These are phyloP conservation scores for Sprattus sprattus DNA, from an alignment of 2,113 vertebrate genomes.

Conservation along the genomic window DNA sequence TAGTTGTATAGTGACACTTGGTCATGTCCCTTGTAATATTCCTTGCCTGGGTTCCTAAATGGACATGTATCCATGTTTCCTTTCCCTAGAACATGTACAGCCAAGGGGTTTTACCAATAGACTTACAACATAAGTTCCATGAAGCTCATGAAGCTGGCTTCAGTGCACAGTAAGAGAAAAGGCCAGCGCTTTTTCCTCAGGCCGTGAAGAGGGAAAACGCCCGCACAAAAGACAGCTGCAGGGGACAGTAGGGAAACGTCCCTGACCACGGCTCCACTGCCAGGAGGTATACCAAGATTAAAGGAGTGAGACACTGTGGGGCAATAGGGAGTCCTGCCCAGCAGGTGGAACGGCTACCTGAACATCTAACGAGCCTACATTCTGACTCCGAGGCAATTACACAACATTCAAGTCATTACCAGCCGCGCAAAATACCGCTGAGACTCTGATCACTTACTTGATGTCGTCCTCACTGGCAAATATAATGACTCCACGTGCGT, in stretches of 20 bases:
- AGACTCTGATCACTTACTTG: constrained; percentile 62
- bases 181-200: background rate
- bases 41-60: background rate
- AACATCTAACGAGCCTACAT: background rate
- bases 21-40: background rate
- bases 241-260: background rate
- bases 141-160: background rate
- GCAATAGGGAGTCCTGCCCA: background rate
- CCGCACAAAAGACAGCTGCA: background rate
- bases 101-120: background rate
- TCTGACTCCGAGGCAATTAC: background rate
- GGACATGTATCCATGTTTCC: background rate
- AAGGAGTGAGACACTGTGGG: background rate
- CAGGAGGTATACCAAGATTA: background rate
- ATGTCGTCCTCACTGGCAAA: constrained; percentile 81
- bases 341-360: constrained; percentile 2
- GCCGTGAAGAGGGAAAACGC: background rate
- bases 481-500: constrained; percentile 76
- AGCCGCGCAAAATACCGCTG: background rate
- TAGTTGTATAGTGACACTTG: background rate
- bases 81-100: background rate
- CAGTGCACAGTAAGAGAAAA: background rate
- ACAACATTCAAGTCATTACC: background rate
- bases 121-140: background rate
- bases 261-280: background rate